phyloP scores from a whole-genome alignment of 1,140 invertebrate species.

The Drosophila seguyi region DNA sequence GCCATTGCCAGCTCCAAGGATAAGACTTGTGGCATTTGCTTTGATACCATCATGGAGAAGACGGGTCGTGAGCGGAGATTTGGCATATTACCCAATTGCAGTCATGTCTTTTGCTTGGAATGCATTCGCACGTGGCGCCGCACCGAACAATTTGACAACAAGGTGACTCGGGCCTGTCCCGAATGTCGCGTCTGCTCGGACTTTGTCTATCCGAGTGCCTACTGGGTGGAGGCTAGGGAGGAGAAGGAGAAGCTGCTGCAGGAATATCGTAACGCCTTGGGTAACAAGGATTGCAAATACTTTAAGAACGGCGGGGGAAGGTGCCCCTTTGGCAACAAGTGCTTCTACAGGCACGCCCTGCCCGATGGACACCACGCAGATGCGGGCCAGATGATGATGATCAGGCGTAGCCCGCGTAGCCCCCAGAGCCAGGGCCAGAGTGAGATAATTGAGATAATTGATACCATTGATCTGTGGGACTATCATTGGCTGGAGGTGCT shows the following conservation, averaged over 20 bases:
- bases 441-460: too few species aligned
- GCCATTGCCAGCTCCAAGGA: constrained; percentile 92
- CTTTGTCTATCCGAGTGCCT: constrained; percentile 94
- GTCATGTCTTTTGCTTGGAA: constrained; percentile 94
- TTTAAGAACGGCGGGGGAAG: constrained; percentile 92
- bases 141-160: constrained; percentile 93
- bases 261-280: constrained; percentile 92
- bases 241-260: constrained; percentile 94
- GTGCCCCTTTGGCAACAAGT: constrained; percentile 97
- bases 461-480: constrained; percentile 89
- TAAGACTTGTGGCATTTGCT: constrained; percentile 95
- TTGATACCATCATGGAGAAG: constrained; percentile 94
- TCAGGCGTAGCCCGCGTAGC: constrained; percentile 11
- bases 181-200: constrained; percentile 94
- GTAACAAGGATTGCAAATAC: constrained; percentile 95
- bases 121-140: constrained; percentile 95
- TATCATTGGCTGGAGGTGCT: constrained; percentile 87
- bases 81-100: constrained; percentile 95
- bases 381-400: constrained; percentile 90
- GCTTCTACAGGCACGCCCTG: constrained; percentile 94
- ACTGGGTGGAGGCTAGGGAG: constrained; percentile 94
- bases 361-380: constrained; percentile 92
- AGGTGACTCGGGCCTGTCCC: constrained; percentile 93
- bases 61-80: constrained; percentile 90
- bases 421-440: too few species aligned